A percentile compares a stretch with the other conserved stretches of the same genome.
Conservation (phyloP, 2,113 vertebrate genomes). For the Thomomys bottae region DNA sequence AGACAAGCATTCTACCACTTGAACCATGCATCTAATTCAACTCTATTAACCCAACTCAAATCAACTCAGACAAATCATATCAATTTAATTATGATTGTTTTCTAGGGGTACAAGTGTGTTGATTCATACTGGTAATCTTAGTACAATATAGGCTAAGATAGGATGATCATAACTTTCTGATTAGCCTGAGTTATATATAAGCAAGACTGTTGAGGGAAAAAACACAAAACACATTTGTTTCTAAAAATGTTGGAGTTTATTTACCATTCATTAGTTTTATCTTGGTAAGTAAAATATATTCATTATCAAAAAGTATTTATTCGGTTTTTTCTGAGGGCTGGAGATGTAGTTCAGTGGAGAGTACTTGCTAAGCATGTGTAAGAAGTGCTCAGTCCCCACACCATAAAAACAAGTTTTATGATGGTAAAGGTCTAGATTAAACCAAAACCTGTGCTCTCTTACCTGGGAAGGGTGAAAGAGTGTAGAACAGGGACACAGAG, state of each 20-base stretch:
- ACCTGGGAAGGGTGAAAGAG: accelerated
- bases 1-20: no score
- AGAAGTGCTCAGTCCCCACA: no score
- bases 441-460: background rate
- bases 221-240: background rate
- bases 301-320: background rate
- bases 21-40: background rate
- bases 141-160: background rate
- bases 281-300: slow-evolving; percentile 27
- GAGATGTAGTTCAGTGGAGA: no score
- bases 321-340: no score
- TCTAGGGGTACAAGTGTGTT: background rate
- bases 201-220: background rate
- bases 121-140: background rate
- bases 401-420: background rate
- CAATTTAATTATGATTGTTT: background rate
- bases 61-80: background rate
- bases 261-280: background rate
- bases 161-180: background rate
- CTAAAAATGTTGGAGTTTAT: slow-evolving; percentile 22
- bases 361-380: no score
- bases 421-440: background rate
- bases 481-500: background rate
- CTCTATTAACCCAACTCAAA: background rate
- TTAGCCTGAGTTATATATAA: background rate